phyloP scores from a whole-genome alignment of 2,888 invertebrate species.

The Lycocerus yunnanus region DNA sequence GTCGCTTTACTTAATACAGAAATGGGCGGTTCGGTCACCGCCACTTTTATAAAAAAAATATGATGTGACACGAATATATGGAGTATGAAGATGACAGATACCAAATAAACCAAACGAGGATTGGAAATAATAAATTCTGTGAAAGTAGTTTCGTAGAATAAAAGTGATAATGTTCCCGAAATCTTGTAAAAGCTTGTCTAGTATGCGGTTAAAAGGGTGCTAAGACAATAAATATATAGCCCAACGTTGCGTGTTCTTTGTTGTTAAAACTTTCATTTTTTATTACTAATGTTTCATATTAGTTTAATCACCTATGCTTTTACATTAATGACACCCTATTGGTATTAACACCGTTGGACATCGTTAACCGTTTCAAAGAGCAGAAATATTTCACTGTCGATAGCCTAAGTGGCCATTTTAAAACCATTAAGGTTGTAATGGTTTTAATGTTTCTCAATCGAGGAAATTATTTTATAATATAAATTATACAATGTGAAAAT shows the following conservation, averaged over 20 bases:
- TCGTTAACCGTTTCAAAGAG: not conserved
- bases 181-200: constrained; percentile 37
- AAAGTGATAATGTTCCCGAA: constrained; percentile 43
- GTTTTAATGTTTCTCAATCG: not conserved
- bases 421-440: not conserved
- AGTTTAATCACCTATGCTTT: constrained; percentile 16
- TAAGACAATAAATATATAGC: constrained; percentile 33
- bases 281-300: constrained; percentile 28
- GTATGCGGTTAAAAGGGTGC: constrained; percentile 34
- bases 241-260: constrained; percentile 21
- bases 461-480: not conserved
- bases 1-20: constrained; percentile 10
- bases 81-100: constrained; percentile 3
- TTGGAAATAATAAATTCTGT: constrained; percentile 36
- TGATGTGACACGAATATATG: constrained; percentile 13
- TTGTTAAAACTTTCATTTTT: constrained; percentile 13
- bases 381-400: not conserved
- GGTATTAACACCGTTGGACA: not conserved
- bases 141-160: constrained; percentile 40
- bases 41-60: constrained; percentile 4
- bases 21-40: constrained; percentile 9
- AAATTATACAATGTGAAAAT: not conserved
- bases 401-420: not conserved
- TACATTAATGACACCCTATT: not conserved
- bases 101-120: constrained; percentile 16